Evolutionary conservation across 37 sponge, comb jelly and placozoan genomes (phyloP), one percentile per base, ranked within the genome.

Genomic region (Lycopodina hypogea): DNA sequence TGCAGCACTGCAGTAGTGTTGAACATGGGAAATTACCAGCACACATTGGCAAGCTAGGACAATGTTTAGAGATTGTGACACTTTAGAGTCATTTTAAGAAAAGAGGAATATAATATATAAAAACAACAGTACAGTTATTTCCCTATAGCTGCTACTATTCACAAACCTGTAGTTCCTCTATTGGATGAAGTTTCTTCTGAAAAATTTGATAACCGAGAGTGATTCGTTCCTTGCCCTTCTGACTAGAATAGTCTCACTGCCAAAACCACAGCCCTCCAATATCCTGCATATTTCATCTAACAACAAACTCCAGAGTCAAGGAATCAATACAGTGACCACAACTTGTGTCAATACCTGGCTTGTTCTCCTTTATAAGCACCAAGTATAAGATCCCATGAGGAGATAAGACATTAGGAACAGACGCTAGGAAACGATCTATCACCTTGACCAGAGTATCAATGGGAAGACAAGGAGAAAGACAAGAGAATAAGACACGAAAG

Each of bases 321-420:
- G 7, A 2, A 45, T 7, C 35, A 29, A 33, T 3, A 56, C 23
- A 18, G 3, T 34, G 1, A 28, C 2, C 33, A 71, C 9, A 41
- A n/a, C n/a, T n/a, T 55, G 30, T 71, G 48, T 55, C 3, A 45
- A 80, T 51, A 81, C 86, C 87, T 69, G 99, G 99, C 28, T 84
- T 82, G 68, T 98, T 98, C 36, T 96, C 80, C 35, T 83, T 56
- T 0, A 98, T 48, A 0, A 84, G 69, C 57, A 98, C 52, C 32
- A 96, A 66, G 71, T 96, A 96, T 42, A 98, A 91, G n/a, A 88
- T 34, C 19, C 96, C 99, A 7, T 26, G 17, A 33, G 78, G 72
- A 56, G 92, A 84, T 24, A 98, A 69, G 41, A 98, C 33, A 35
- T 42, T 52, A n/a, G 74, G 58, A n/a, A 93, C 87, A 18, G 35